A percentile compares a stretch with the other conserved stretches of the same genome.
These are phyloP conservation scores for Hypomecis atomaria DNA, from an alignment of 2,888 invertebrate species.

Conservation along the genomic window DNA sequence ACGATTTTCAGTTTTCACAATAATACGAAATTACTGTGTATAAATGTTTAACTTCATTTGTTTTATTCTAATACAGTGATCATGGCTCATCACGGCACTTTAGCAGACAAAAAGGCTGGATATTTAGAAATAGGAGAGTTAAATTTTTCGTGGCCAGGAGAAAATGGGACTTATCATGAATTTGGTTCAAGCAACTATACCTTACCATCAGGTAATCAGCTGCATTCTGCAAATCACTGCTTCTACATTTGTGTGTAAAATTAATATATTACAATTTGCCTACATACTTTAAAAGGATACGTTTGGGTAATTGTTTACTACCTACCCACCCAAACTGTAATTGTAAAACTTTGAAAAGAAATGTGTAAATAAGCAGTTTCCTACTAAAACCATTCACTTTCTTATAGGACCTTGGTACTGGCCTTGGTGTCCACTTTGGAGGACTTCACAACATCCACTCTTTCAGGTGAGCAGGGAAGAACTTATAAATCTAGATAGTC, in stretches of 20 bases:
- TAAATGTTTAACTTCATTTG: not conserved
- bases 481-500: not conserved
- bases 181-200: slow-evolving; percentile 77
- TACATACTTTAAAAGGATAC: not conserved
- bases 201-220: slow-evolving; percentile 72
- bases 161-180: slow-evolving; percentile 77
- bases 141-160: slow-evolving; percentile 81
- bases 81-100: slow-evolving; percentile 63
- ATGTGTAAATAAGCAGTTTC: not conserved
- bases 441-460: slow-evolving; percentile 88
- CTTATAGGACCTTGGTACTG: slow-evolving; percentile 84
- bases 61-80: slow-evolving; percentile 15
- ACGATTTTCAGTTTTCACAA: not conserved
- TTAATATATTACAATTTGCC: not conserved
- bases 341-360: not conserved
- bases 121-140: slow-evolving; percentile 76
- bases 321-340: too few relatives aligned
- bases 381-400: not conserved
- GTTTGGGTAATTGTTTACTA: not conserved
- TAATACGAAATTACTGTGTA: not conserved
- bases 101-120: slow-evolving; percentile 67
- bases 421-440: slow-evolving; percentile 90
- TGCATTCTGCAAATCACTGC: not conserved
- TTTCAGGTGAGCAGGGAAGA: slow-evolving; percentile 67
- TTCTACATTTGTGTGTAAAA: too few relatives aligned